phyloP scores from a whole-genome alignment of 2,797 vertebrate species.

The Strix occidentalis region DNA sequence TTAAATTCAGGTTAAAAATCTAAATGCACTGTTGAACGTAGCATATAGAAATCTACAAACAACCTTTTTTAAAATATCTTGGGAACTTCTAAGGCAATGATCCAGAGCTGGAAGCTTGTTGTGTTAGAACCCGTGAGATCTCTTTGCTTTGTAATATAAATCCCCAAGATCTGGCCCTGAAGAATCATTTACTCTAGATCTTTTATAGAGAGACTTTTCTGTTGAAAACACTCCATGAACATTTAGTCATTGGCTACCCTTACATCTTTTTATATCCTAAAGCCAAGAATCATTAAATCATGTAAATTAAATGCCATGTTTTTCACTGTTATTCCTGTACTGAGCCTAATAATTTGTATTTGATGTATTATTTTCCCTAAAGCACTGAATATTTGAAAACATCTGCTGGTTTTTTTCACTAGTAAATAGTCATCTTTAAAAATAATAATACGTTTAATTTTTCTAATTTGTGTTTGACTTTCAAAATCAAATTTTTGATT shows the following conservation, averaged over 20 bases:
- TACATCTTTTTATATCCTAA: neutral
- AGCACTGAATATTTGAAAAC: neutral
- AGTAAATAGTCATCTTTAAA: neutral
- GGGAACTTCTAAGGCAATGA: neutral
- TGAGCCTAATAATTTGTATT: neutral
- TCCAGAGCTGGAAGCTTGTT: neutral
- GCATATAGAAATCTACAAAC: neutral
- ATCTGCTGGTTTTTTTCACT: neutral
- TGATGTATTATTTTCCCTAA: neutral
- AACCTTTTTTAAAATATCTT: neutral
- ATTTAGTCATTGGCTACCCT: neutral
- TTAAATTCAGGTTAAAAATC: neutral
- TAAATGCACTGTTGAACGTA: neutral
- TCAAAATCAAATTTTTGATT: neutral
- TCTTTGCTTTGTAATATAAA: neutral
- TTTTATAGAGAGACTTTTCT: neutral
- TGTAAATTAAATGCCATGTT: neutral
- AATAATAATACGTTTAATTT: neutral
- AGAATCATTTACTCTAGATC: neutral
- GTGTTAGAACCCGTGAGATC: rapidly evolving
- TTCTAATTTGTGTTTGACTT: neutral
- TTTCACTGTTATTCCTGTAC: neutral
- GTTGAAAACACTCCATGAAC: neutral
- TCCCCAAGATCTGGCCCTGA: neutral
- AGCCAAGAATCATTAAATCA: neutral